Evolutionary conservation across 2,797 vertebrate genomes (phyloP), one percentile per base, ranked within the genome.

Genomic region (Pygocentrus nattereri): DNA sequence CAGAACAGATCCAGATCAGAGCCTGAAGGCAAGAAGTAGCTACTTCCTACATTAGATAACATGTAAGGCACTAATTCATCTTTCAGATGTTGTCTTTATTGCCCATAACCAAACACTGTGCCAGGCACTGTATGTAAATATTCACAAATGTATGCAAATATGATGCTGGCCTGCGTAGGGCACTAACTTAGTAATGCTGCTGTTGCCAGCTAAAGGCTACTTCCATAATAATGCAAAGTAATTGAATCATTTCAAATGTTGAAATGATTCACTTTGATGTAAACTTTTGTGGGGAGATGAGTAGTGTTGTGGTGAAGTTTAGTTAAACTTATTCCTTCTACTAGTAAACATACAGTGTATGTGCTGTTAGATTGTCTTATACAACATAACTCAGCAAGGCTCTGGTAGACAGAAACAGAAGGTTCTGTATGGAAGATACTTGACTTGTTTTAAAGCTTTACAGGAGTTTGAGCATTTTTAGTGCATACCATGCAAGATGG

Each of bases 61-160:
- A 25, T 44, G 30, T 34, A 52, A 67, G 41, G n/a, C 58, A 23
- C n/a, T 23, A 47, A 56, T 75, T 70, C 56, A 34, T 64, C 27
- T 65, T 82, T 72, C 67, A 72, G 34, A 23, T 54, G 18, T 50
- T 83, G 68, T 79, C 52, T 78, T 50, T 83, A 59, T 78, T 34
- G 78, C 34, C 12, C 41, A 38, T 38, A 27, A 79, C 58, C 61
- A 59, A 74, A 73, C 69, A 56, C 64, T 68, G 62, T 78, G 54
- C 50, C 70, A 64, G 72, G 44, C 19, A 76, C 54, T 76, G 65
- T 75, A 79, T 58, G 72, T 31, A 83, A 79, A 83, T 70, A 12
- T 68, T 44, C 79, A 76, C 31, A 83, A 83, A 83, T 79, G 10
- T 27, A 83, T 83, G 64, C 34, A 79, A 79, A 74, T 74, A 59